Percentiles rank a stretch among this genome's conserved stretches.
Evolutionary conservation across 2,797 vertebrate species (phyloP).

Genomic region (Brotula barbata): DNA sequence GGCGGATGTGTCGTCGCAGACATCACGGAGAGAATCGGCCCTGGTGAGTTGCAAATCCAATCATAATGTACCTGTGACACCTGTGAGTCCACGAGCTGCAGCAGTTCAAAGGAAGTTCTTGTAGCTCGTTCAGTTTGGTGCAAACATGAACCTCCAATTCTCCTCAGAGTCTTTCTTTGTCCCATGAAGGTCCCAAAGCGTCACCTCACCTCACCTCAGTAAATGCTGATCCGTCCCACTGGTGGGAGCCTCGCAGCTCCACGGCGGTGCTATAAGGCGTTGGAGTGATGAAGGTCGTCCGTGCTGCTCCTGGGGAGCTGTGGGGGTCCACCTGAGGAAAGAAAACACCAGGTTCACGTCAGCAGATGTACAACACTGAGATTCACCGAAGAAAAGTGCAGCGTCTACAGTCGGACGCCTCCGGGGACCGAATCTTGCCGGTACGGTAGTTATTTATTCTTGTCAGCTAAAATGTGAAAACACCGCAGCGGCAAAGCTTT

Average conservation of each 20-base stretch:
- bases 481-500: too few relatives aligned
- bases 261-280: constrained; percentile 65
- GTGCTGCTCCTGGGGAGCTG: constrained; percentile 43
- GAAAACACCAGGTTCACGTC: constrained; percentile 32
- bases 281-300: constrained; percentile 44
- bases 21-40: constrained; percentile 1
- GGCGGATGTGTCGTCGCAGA: too few relatives aligned
- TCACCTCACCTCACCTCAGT: constrained; percentile 25
- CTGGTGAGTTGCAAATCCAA: background rate
- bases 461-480: constrained; percentile 54
- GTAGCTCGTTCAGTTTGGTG: constrained; percentile 17
- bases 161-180: constrained; percentile 47
- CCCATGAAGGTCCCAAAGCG: constrained; percentile 33
- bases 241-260: constrained; percentile 12
- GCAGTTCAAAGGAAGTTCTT: constrained; percentile 28
- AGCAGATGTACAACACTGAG: constrained; percentile 12
- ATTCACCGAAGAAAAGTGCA: constrained; percentile 43
- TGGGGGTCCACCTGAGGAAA: constrained; percentile 68
- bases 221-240: constrained; percentile 24
- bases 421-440: constrained; percentile 36
- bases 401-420: constrained; percentile 33
- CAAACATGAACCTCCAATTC: constrained; percentile 45
- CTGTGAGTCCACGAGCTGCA: constrained; percentile 1
- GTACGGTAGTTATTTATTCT: constrained; percentile 48
- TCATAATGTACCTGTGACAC: constrained; percentile 11